Base-by-base conservation (phyloP, 2,888 invertebrate genomes). In the Corbicula japonica region DNA sequence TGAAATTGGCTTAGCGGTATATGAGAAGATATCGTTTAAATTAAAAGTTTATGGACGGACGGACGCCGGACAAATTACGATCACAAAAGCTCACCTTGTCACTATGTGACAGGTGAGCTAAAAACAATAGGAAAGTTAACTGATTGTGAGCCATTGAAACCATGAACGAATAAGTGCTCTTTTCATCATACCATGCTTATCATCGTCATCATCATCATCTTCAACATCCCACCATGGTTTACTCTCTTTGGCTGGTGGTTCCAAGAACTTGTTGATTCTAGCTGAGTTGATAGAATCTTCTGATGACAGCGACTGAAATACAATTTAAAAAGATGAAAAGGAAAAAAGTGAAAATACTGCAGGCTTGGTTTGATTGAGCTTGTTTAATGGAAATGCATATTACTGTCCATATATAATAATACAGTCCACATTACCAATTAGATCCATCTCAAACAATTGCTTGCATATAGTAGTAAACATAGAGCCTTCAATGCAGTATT, bases 261-360 rank as follows among this genome's bases (percentile, higher is more conserved):
- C 80, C 6, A 91, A 71, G 35, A 85, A 87, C 66, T 88, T 88
- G 50, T 87, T 86, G 32, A 91, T 87, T 34, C 84, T 83, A 30
- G 89, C 85, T n/a, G 89, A 87, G 65, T 91, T 89, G 23, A 91
- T 84, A 3, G 90, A 90, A 26, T 91, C 92, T 34, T 90, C 90
- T 65, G 91, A 90, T 44, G 91, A 91, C 18, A 89, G 65, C 21
- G 91, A 92, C 91, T 91, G 82, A 30, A 86, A 80, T 26, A 50
- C 38, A 58, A 58, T 70, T 38, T 23, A 28, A 54, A 32, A 38
- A 15, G 23, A 54, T 30, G 3, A 28, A 54, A 10, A 54, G n/a
- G n/a, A n/a, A n/a, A n/a, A n/a, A n/a, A n/a, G n/a, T n/a, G n/a
- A n/a, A n/a, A n/a, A n/a, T n/a, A n/a, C n/a, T n/a, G n/a, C n/a